Base-by-base conservation (phyloP, 2,888 invertebrate genomes). In the Ecliptopera silaceata region DNA sequence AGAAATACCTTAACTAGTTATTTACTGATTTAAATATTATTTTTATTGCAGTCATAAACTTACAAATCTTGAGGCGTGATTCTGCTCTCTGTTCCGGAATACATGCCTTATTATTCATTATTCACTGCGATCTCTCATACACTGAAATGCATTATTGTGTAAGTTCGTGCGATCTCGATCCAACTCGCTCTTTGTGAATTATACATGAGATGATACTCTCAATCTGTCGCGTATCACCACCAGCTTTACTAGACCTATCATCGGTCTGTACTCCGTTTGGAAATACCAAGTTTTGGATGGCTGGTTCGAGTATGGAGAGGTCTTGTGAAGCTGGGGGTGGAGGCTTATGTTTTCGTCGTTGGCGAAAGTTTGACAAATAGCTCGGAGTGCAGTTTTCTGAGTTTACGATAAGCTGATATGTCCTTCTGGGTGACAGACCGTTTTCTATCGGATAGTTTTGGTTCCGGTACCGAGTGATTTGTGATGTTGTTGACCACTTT, bases 161-260 rank as follows among this genome's bases (percentile, higher is more conserved):
- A 66, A 66, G 63, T 66, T 65, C 59, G 66, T 75, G 68, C 75
- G 75, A 72, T 79, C 73, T 69, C 73, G 81, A 81, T 82, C 79
- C 74, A 81, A 79, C 77, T 78, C 74, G 72, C 73, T 74, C 70
- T 77, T 72, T 72, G 76, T 88, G 86, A 86, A 88, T 86, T 85
- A 88, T 74, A 85, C 86, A 88, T 88, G 85, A 86, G 86, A 74
- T 72, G 81, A 84, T 84, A 80, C 77, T 82, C 81, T 77, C 86
- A 86, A 87, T 86, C 83, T 86, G 86, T 82, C 80, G 79, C 71
- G 52, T 66, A 62, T 62, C 63, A 71, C 66, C 57, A 57, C 86
- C 83, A 78, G 59, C 71, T 59, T 76, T 60, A 49, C 31, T 20
- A 65, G 82, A 74, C 6, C 80, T 68, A n/a, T 63, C 45, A 53